A percentile compares a stretch with the other conserved stretches of the same genome.
Evolutionary conservation across 2,888 invertebrate species (phyloP).

Genomic region (Syrphus vitripennis): DNA sequence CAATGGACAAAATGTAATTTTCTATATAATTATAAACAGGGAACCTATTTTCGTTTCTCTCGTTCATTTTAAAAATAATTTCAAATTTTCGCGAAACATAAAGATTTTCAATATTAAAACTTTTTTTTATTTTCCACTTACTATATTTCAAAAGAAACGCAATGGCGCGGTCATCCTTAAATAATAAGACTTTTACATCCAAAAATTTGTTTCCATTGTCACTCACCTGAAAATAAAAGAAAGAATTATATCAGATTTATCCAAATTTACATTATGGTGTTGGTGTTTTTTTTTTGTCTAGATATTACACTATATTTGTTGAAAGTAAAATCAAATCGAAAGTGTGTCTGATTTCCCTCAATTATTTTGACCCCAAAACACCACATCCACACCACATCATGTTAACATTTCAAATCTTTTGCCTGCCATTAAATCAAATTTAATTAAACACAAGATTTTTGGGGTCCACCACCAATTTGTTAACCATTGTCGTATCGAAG

Average conservation of each 20-base stretch:
- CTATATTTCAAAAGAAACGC: too few relatives aligned
- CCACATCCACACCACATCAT: neutral
- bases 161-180: neutral
- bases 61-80: too few relatives aligned
- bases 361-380: neutral
- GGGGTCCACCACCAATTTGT: conserved; percentile 3
- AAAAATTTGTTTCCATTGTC: neutral
- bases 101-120: too few relatives aligned
- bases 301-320: neutral
- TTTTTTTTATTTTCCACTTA: too few relatives aligned
- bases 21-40: too few relatives aligned
- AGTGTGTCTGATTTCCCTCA: neutral
- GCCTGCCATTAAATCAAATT: conserved; percentile 3
- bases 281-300: neutral
- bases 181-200: neutral
- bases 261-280: too few relatives aligned
- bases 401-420: neutral
- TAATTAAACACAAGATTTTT: conserved; percentile 9
- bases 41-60: too few relatives aligned
- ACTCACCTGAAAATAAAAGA: conserved; percentile 41
- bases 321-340: conserved; percentile 11
- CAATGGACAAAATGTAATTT: too few relatives aligned
- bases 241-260: neutral
- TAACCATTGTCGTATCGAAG: neutral
- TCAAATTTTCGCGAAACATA: too few relatives aligned